Evolutionary conservation across 2,888 invertebrate genomes (phyloP).

Genomic region (Mythimna pallens): DNA sequence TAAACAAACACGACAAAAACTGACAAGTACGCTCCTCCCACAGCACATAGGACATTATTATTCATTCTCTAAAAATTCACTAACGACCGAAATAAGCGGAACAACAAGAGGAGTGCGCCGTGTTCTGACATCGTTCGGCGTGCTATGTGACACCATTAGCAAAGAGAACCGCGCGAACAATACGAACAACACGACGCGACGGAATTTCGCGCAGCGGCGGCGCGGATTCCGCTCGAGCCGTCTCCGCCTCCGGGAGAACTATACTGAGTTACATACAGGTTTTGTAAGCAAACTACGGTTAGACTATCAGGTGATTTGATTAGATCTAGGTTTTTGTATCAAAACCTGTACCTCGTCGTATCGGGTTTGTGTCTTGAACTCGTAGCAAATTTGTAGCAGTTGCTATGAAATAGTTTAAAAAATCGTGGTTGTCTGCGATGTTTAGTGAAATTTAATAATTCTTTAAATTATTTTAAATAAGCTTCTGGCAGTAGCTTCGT

Average conservation of each 20-base stretch:
- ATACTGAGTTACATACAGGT: constrained; percentile 41
- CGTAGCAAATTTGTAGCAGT: constrained; percentile 17
- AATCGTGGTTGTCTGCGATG: neutral
- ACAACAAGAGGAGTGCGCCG: constrained; percentile 73
- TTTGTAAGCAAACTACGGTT: constrained; percentile 23
- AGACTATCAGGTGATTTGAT: constrained; percentile 10
- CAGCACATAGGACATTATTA: constrained; percentile 57
- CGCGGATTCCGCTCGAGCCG: constrained; percentile 61
- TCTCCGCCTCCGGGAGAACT: constrained; percentile 68
- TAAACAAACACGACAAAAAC: constrained; percentile 17
- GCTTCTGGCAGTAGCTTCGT: too few relatives aligned
- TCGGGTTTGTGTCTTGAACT: neutral
- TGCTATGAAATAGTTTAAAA: constrained; percentile 1
- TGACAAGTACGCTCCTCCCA: constrained; percentile 56
- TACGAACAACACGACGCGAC: constrained; percentile 79
- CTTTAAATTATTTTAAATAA: too few relatives aligned
- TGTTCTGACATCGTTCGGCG: constrained; percentile 81
- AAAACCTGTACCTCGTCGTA: too few relatives aligned
- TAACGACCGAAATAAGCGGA: constrained; percentile 78
- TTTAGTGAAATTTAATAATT: too few relatives aligned
- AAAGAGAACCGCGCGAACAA: constrained; percentile 79
- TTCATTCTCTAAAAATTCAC: constrained; percentile 71
- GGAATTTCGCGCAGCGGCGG: constrained; percentile 82
- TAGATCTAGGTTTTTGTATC: constrained; percentile 8
- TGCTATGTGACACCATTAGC: constrained; percentile 89